These are phyloP conservation scores for Cromileptes altivelis DNA, from an alignment of 2,113 vertebrate genomes.

Conservation along the genomic window DNA sequence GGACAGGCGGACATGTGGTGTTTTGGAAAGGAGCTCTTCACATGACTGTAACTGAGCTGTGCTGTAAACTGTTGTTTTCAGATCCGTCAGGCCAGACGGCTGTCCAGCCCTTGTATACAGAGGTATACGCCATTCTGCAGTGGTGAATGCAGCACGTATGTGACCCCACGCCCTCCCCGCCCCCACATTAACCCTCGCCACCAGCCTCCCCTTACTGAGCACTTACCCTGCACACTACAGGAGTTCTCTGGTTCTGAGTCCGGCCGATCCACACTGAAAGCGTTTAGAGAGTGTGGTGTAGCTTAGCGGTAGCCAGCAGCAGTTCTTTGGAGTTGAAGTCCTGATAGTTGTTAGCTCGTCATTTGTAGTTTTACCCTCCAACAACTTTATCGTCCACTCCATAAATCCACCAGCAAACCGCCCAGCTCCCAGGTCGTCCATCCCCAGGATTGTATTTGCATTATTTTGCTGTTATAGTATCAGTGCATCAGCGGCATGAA, in stretches of 20 bases:
- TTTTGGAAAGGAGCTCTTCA: slow-evolving; percentile 22
- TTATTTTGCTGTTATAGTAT: no score
- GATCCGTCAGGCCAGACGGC: slow-evolving; percentile 96
- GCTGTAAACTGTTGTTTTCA: slow-evolving; percentile 90
- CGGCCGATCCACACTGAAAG: background rate
- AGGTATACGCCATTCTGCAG: slow-evolving; percentile 93
- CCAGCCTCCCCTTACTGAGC: slow-evolving; percentile 20
- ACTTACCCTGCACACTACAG: slow-evolving; percentile 15
- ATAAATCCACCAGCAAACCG: no score
- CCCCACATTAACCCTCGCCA: background rate
- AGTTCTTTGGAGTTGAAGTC: no score
- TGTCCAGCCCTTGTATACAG: slow-evolving; percentile 98
- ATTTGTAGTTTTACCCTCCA: no score
- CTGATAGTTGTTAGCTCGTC: no score
- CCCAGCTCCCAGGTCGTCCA: no score
- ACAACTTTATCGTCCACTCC: no score
- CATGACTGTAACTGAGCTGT: slow-evolving; percentile 87
- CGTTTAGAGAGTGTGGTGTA: no score
- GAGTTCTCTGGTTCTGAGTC: background rate
- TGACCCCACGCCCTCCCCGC: slow-evolving; percentile 79
- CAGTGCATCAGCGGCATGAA: no score
- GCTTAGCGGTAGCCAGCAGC: no score
- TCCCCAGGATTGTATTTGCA: no score
- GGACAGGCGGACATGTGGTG: background rate
- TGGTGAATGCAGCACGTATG: slow-evolving; percentile 94